phyloP scores from a whole-genome alignment of 2,113 vertebrate genomes.

The Corvus hawaiiensis region DNA sequence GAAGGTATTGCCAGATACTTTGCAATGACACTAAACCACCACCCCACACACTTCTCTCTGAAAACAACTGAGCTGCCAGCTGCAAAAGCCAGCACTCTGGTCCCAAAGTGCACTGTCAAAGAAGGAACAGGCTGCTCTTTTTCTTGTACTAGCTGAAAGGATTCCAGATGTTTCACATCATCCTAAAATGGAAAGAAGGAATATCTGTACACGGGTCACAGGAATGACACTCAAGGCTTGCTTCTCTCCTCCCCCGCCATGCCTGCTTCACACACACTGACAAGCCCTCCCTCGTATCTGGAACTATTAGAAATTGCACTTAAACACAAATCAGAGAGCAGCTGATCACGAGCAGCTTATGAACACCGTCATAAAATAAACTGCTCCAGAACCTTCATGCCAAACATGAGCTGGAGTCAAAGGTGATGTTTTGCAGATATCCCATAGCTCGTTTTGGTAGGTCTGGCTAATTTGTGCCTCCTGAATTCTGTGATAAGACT shows the following conservation, averaged over 20 bases:
- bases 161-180: slow-evolving; percentile 49
- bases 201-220: background rate
- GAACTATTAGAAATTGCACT: background rate
- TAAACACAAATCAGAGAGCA: background rate
- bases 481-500: background rate
- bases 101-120: background rate
- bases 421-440: background rate
- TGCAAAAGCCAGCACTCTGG: background rate
- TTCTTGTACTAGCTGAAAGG: background rate
- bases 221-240: background rate
- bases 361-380: background rate
- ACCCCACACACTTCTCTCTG: background rate
- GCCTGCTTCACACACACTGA: background rate
- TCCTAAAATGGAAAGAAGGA: slow-evolving; percentile 44
- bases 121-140: background rate
- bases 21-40: background rate
- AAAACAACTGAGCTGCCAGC: slow-evolving; percentile 4
- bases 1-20: background rate
- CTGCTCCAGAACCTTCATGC: background rate
- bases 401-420: background rate
- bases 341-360: background rate
- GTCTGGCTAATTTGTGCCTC: background rate
- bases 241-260: background rate
- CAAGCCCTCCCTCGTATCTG: background rate
- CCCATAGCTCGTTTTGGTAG: background rate